Evolutionary conservation across 2,113 vertebrate genomes (phyloP).

Genomic region (Mesembrinibis cayennensis): DNA sequence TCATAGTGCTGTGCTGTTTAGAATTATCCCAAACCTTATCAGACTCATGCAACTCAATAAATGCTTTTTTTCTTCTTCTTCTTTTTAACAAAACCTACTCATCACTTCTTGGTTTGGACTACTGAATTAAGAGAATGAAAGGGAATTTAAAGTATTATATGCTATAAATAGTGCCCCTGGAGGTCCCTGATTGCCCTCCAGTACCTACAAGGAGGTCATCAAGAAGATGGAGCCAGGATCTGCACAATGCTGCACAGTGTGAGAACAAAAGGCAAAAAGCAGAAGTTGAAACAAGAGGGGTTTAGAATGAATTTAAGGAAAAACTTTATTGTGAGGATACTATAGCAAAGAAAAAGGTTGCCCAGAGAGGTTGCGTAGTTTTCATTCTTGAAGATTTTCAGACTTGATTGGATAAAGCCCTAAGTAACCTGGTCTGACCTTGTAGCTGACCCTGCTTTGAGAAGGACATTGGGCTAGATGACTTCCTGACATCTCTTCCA

Average conservation of each 20-base stretch:
- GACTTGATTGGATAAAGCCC: neutral
- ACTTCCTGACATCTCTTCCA: neutral
- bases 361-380: neutral
- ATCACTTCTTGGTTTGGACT: neutral
- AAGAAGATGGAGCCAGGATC: neutral
- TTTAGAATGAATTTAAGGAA: neutral
- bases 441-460: neutral
- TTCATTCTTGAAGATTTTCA: neutral
- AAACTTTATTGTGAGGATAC: neutral
- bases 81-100: neutral
- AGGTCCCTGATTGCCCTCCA: neutral
- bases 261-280: neutral
- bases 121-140: neutral
- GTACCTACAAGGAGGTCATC: neutral
- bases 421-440: neutral
- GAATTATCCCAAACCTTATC: neutral
- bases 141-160: neutral
- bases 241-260: neutral
- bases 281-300: neutral
- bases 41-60: neutral
- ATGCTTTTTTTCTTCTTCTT: neutral
- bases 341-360: neutral
- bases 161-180: neutral
- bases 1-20: neutral
- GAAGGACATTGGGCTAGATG: neutral